Evolutionary conservation across 35 echinoderm and acorn worm species (phyloP).

Genomic region (Lytechinus pictus): DNA sequence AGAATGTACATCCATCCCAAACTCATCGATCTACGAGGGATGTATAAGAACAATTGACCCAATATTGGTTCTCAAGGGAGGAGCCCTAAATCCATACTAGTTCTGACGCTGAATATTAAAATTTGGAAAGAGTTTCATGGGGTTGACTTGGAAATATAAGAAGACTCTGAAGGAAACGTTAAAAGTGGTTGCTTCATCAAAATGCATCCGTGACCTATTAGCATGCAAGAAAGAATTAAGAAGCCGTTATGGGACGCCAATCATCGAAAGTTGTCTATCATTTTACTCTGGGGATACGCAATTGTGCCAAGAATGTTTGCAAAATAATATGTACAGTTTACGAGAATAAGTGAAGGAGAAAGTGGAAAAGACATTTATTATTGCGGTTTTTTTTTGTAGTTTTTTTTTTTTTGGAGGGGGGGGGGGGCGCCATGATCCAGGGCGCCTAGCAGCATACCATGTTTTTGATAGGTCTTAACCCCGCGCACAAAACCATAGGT

Average conservation of each 20-base stretch:
- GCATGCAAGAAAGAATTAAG: background rate
- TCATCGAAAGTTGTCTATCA: background rate
- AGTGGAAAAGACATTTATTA: background rate
- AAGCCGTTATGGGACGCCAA: background rate
- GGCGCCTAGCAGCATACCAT: background rate
- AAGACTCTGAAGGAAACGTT: background rate
- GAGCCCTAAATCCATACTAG: background rate
- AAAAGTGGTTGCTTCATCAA: background rate
- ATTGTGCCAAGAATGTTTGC: background rate
- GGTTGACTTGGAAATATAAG: background rate
- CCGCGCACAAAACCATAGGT: background rate
- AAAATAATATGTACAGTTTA: background rate
- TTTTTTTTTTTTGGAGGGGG: no score
- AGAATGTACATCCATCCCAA: background rate
- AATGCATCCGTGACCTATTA: background rate
- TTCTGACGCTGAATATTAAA: conserved; percentile 1
- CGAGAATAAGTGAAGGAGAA: background rate
- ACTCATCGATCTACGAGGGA: background rate
- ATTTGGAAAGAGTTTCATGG: background rate
- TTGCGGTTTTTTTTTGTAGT: no score
- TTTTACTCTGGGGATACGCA: background rate
- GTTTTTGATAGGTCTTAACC: background rate
- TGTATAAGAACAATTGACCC: background rate
- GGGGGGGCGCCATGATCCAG: background rate
- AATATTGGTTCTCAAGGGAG: background rate